Evolutionary conservation across 92 coral and sea anemone species (phyloP).

Genomic region (Porites cylindrica): DNA sequence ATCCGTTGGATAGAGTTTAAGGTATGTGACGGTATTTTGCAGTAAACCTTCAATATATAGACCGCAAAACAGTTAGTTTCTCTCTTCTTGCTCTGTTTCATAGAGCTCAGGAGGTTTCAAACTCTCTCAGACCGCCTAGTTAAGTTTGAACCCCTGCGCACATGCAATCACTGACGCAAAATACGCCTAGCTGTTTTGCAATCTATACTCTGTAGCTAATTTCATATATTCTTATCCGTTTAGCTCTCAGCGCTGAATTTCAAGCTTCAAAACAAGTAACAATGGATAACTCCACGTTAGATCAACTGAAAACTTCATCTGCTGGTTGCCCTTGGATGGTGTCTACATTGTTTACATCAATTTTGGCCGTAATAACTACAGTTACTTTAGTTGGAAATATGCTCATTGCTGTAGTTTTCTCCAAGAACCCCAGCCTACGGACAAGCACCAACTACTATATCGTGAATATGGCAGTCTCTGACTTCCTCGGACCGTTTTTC

Average conservation of each 20-base stretch:
- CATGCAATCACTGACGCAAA: too few relatives aligned
- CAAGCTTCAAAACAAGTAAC: background rate
- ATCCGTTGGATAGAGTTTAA: too few relatives aligned
- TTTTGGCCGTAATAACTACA: background rate
- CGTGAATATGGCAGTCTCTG: background rate
- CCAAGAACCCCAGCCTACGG: background rate
- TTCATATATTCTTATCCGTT: background rate
- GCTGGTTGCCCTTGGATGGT: background rate
- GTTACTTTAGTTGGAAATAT: background rate
- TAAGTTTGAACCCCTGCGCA: too few relatives aligned
- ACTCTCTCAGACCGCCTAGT: too few relatives aligned
- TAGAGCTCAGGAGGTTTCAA: too few relatives aligned
- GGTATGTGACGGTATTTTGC: too few relatives aligned
- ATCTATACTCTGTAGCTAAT: too few relatives aligned
- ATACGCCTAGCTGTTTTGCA: too few relatives aligned
- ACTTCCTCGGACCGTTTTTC: background rate
- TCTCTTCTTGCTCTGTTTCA: too few relatives aligned
- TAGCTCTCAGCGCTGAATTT: background rate
- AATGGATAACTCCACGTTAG: background rate
- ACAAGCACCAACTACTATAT: background rate
- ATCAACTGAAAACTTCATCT: background rate
- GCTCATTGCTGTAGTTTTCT: background rate
- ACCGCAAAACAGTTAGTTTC: too few relatives aligned
- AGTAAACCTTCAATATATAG: too few relatives aligned
- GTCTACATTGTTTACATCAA: background rate